Evolutionary conservation across 92 coral and sea anemone genomes (phyloP).

Genomic region (Porites rus): DNA sequence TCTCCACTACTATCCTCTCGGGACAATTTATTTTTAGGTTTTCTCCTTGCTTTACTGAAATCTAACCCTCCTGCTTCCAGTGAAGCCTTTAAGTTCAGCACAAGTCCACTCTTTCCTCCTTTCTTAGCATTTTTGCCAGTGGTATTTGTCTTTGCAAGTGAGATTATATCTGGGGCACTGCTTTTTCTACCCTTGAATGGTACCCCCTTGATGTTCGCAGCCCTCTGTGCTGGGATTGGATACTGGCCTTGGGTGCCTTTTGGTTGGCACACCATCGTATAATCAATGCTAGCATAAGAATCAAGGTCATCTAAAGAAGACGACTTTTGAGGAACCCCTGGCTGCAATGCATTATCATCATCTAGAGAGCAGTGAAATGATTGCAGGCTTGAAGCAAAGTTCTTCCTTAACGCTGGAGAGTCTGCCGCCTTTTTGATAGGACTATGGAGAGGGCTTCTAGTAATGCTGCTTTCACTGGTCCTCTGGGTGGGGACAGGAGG

Average conservation of each 20-base stretch:
- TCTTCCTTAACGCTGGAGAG: slow-evolving; percentile 37
- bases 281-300: slow-evolving; percentile 74
- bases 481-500: slow-evolving; percentile 13
- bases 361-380: slow-evolving; percentile 50
- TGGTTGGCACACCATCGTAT: slow-evolving; percentile 50
- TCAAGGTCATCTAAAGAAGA: slow-evolving; percentile 73
- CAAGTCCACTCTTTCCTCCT: slow-evolving; percentile 43
- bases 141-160: background rate
- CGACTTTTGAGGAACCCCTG: slow-evolving; percentile 19
- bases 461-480: background rate
- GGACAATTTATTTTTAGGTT: slow-evolving; percentile 36
- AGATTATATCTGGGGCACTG: slow-evolving; percentile 69
- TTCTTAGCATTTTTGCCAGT: slow-evolving; percentile 21
- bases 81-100: slow-evolving; percentile 83
- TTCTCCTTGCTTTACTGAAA: slow-evolving; percentile 62
- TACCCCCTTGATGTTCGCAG: slow-evolving; percentile 1
- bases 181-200: slow-evolving; percentile 61
- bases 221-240: slow-evolving; percentile 36
- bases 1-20: slow-evolving; percentile 65
- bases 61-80: slow-evolving; percentile 86
- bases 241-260: slow-evolving; percentile 30
- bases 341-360: slow-evolving; percentile 2
- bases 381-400: slow-evolving; percentile 43
- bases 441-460: background rate
- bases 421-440: slow-evolving; percentile 16